Conservation (phyloP, 2,113 vertebrate genomes). For the Silurus glanis region DNA sequence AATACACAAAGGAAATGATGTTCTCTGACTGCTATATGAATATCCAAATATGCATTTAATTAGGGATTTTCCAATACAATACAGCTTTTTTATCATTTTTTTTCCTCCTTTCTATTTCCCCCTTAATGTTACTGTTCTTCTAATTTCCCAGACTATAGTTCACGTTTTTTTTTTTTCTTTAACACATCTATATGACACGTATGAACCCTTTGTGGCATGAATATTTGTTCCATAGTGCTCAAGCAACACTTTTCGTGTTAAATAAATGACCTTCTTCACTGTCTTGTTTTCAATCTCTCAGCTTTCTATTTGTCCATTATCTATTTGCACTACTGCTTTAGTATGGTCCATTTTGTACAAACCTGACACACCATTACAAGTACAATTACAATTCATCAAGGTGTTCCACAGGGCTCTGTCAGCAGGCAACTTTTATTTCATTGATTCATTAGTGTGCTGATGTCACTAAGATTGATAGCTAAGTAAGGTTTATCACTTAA, state of each 20-base stretch:
- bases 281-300: background rate
- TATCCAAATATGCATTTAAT: background rate
- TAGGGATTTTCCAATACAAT: background rate
- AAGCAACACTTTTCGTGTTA: background rate
- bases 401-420: background rate
- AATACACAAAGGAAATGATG: background rate
- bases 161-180: background rate
- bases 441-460: background rate
- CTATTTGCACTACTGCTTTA: background rate
- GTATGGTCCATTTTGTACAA: background rate
- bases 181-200: background rate
- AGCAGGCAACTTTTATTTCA: background rate
- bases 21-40: background rate
- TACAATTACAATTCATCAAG: constrained; percentile 1
- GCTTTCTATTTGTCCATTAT: background rate
- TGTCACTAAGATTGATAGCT: background rate
- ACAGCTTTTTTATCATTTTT: background rate
- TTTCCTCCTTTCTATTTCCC: background rate
- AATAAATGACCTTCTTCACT: background rate
- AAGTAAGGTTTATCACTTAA: background rate
- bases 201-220: background rate
- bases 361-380: background rate
- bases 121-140: background rate
- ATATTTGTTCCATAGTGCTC: background rate
- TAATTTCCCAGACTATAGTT: background rate